Percentiles rank a stretch among this genome's conserved stretches.
phyloP scores from a whole-genome alignment of 2,113 vertebrate species.

The Brachyistius frenatus region DNA sequence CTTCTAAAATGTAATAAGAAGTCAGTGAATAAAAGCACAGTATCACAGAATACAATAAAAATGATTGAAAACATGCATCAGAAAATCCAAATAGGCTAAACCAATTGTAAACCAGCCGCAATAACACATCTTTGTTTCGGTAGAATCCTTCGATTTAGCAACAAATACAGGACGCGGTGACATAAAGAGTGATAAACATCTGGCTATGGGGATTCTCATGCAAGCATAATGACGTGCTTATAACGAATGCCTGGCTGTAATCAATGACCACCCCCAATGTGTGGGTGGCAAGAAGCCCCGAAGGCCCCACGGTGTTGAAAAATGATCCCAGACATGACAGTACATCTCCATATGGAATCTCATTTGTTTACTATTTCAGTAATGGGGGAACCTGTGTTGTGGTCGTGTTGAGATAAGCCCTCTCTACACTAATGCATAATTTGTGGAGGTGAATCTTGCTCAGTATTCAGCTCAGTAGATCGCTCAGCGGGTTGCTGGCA shows the following conservation, averaged over 20 bases:
- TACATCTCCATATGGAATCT: conserved; percentile 49
- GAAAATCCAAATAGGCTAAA: background rate
- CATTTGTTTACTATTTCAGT: conserved; percentile 54
- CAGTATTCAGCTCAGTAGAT: conserved; percentile 37
- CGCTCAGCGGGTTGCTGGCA: conserved; percentile 63
- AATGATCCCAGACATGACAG: conserved; percentile 49
- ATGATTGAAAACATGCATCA: too few species aligned
- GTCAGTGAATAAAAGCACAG: too few species aligned
- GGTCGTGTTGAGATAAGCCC: conserved; percentile 41
- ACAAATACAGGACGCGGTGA: conserved; percentile 9
- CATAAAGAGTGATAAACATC: conserved; percentile 58
- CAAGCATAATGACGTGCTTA: conserved; percentile 41
- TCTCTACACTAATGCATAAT: conserved; percentile 51
- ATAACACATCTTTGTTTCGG: conserved; percentile 11
- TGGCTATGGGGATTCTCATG: conserved; percentile 37
- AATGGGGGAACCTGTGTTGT: conserved; percentile 29
- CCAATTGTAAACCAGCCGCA: background rate
- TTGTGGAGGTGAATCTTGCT: conserved; percentile 51
- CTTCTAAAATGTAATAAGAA: too few species aligned
- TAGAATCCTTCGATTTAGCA: background rate
- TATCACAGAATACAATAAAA: too few species aligned
- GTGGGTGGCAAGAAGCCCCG: conserved; percentile 41
- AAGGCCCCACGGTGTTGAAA: conserved; percentile 31
- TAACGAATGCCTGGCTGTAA: conserved; percentile 63
- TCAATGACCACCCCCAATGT: conserved; percentile 52